Base-by-base conservation (phyloP, 2,797 vertebrate genomes). In the Cossypha niveicapilla region DNA sequence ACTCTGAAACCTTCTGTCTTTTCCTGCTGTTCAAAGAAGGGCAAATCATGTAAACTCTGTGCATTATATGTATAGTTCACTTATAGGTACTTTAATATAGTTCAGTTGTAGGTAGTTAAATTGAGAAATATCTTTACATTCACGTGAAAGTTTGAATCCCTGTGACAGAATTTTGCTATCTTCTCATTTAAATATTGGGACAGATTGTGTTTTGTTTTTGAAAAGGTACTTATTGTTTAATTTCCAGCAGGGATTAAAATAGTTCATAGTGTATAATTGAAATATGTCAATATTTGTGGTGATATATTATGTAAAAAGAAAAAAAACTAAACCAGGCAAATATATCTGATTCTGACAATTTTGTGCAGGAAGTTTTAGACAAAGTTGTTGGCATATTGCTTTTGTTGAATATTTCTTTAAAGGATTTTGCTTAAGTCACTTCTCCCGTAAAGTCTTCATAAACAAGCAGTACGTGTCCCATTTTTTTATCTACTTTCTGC, bases 391-490 rank as follows among this genome's bases (percentile, higher is more conserved):
- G 24, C 35, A 27, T 79, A 71, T 74, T 88, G 41, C 70, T 90
- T 86, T 76, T 87, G 27, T 60, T 76, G 66, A 87, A 79, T 86
- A 79, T 51, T 61, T 28, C 8, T 34, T 81, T 70, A 72, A 83
- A 70, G 32, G 56, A 79, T 94, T 94, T 92, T 90, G 13, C 32
- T 84, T 25, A 67, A 92, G 71, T 88, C 23, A 45, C 67, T 86
- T 89, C 44, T 79, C n/a, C 22, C 67, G 78, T 88, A 32, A 89
- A 91, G 48, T 82, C 86, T 79, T 90, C 76, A 73, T 89, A 92
- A 95, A 67, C 41, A 89, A 63, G 44, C 82, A 56, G n/a, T 88
- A 53, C 11, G 2, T 87, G 71, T 87, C 34, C 61, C 17, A 48
- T 81, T 83, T 93, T 93, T 87, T 92, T 84, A 51, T 82, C 62